Evolutionary conservation across 2,888 invertebrate genomes (phyloP).

Genomic region (Harmothoe impar): DNA sequence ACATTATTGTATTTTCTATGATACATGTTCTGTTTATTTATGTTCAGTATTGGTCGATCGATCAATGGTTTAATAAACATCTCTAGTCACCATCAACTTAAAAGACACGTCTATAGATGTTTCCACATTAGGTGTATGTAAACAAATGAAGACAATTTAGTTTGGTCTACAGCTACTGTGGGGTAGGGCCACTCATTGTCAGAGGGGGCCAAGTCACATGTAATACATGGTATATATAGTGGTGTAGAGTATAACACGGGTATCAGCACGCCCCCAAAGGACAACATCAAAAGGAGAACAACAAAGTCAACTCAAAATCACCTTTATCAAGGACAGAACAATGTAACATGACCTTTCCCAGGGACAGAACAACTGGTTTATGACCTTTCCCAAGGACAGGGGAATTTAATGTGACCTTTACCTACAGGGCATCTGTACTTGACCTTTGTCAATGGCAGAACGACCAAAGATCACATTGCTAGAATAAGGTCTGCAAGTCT

Average conservation of each 20-base stretch:
- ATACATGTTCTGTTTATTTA: slow-evolving; percentile 32
- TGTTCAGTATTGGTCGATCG: slow-evolving; percentile 20
- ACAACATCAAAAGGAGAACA: slow-evolving; percentile 56
- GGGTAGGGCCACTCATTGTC: neutral
- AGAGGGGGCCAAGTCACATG: neutral
- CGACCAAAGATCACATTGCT: no score
- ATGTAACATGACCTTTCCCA: neutral
- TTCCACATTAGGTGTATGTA: neutral
- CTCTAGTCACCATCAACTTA: slow-evolving; percentile 32
- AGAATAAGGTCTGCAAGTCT: no score
- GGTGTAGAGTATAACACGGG: neutral
- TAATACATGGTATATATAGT: neutral
- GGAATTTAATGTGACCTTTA: no score
- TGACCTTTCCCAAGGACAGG: no score
- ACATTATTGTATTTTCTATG: neutral
- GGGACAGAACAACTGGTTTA: neutral
- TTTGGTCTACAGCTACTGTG: neutral
- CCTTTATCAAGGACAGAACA: neutral
- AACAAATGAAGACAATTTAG: neutral
- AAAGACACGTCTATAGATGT: neutral
- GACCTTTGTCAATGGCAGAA: no score
- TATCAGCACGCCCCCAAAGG: neutral
- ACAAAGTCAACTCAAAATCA: slow-evolving; percentile 45
- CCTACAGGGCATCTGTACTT: no score
- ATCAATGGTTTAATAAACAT: slow-evolving; percentile 25